Evolutionary conservation across 2,888 invertebrate species (phyloP), one percentile per base, ranked within the genome.

Genomic region (Smittia aterrima): DNA sequence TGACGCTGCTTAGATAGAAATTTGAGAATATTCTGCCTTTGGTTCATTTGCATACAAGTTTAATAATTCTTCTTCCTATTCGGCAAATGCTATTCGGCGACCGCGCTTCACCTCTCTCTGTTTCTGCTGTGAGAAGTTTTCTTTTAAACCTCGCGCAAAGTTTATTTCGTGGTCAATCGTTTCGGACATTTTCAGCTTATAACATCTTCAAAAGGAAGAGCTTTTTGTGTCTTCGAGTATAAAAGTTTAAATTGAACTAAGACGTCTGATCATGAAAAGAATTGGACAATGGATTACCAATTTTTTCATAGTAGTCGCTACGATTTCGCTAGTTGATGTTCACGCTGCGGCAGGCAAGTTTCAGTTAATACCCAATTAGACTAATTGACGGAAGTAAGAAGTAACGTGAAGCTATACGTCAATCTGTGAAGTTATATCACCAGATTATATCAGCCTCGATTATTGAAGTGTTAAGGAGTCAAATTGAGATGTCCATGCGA

Each of bases 131-230:
- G n/a, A n/a, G n/a, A n/a, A n/a, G n/a, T n/a, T n/a, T 72, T 72
- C n/a, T 72, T 62, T 58, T 72, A 72, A 72, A 62, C 40, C 72
- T 72, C n/a, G 72, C 38, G 72, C 58, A 72, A 62, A 72, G 58
- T 72, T 72, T 54, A 70, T 53, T 70, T 54, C 25, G n/a, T 70
- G 70, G 70, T 70, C 70, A 70, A 41, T 70, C 70, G 70, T 70
- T 24, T 70, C 70, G 53, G 16, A 54, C 25, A 70, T 70, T 70
- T 67, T 53, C 54, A 25, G 70, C 53, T 27, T 25, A 53, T 27
- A 70, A 70, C 70, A 70, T 70, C 70, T 18, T 27, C 1, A 32
- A 13, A 58, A 18, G 20, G 11, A 20, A 9, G 7, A n/a, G 22
- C 11, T 58, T 58, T 58, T 47, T 13, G 2, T 47, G 53, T 47